phyloP scores from a whole-genome alignment of 2,888 invertebrate species.

The Pharmacophagus antenor region DNA sequence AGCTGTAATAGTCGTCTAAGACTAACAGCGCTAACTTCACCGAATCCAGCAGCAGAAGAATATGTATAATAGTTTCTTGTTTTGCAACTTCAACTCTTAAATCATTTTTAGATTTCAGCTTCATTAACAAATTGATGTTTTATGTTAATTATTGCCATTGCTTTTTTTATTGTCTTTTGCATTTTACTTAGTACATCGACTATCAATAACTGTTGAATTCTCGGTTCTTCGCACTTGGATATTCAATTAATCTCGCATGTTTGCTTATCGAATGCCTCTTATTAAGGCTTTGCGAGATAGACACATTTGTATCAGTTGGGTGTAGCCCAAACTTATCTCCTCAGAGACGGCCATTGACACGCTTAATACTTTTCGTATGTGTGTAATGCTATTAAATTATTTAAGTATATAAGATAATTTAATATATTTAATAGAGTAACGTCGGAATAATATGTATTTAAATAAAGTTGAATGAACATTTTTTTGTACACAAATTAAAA shows the following conservation, averaged over 20 bases:
- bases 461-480: too few relatives aligned
- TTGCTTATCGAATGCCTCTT: slow-evolving; percentile 16
- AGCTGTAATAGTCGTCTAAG: too few relatives aligned
- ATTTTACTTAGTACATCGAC: background rate
- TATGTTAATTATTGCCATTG: background rate
- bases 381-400: background rate
- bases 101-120: background rate
- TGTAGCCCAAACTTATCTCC: too few relatives aligned
- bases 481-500: too few relatives aligned
- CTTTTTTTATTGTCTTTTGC: background rate
- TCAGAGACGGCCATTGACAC: background rate
- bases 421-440: background rate
- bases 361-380: background rate
- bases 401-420: background rate
- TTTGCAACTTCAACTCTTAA: too few relatives aligned
- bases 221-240: background rate
- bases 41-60: too few relatives aligned
- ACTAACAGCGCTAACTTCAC: too few relatives aligned
- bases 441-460: too few relatives aligned
- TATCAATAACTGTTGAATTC: background rate
- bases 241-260: slow-evolving; percentile 7
- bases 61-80: too few relatives aligned
- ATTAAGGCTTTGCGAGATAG: slow-evolving; percentile 13
- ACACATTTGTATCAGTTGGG: slow-evolving; percentile 7
- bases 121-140: background rate